Evolutionary conservation across 2,888 invertebrate genomes (phyloP), one percentile per base, ranked within the genome.

Genomic region (Polymixis lichenea): DNA sequence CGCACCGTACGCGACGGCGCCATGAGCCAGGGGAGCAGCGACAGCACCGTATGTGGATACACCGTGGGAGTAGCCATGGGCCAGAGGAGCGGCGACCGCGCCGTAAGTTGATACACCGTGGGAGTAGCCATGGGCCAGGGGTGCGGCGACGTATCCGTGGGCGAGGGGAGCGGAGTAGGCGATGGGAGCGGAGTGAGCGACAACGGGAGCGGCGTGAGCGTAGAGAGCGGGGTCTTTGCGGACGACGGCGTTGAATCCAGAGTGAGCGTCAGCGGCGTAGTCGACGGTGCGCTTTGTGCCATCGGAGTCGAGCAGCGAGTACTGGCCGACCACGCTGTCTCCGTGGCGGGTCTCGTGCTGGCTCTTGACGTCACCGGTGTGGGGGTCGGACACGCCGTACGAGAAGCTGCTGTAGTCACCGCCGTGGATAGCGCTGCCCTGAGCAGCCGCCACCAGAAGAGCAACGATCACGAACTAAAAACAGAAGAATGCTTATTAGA

Each of bases 231-330:
- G 97, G 90, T 97, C 97, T 82, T 95, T 96, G 89, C 95, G 96
- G 51, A 97, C 97, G 74, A 97, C 91, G 25, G 97, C 97, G 93
- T 97, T 97, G 94, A 97, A 97, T 81, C 97, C 97, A 83, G 95
- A 94, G 89, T 97, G 93, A 49, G 95, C 95, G 82, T 97, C 97
- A 83, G 97, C 97, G 78, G 96, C 95, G 92, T 97, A 97, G 92
- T 97, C 97, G 0, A 97, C 97, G 53, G 97, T 97, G 85, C 97
- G 97, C 91, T 97, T 97, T 72, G 97, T 97, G 87, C 97, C 97
- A 89, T 97, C 97, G 49, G 97, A 97, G 86, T 97, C 92, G 94
- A 97, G 91, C 77, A 96, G 94, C 9, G 95, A 96, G 94, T 96
- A 96, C 84, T 96, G 96, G 80, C 96, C 96, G 82, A 97, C 97